Evolutionary conservation across 2,113 vertebrate species (phyloP).

Genomic region (Bubo bubo): DNA sequence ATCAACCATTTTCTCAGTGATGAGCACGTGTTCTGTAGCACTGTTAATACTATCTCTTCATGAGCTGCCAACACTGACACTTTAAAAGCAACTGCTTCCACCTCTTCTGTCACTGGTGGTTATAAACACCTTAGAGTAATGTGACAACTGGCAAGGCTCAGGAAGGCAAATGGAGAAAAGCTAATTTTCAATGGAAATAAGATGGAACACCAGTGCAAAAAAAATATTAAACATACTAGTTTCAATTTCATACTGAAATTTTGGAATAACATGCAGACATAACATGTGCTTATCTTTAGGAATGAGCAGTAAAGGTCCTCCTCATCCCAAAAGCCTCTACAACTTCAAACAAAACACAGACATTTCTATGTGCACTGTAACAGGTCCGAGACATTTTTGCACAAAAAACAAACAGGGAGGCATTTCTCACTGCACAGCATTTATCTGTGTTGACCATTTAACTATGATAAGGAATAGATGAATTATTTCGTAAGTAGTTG

Average conservation of each 20-base stretch:
- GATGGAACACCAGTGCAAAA: neutral
- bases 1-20: neutral
- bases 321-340: neutral
- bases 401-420: neutral
- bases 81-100: constrained; percentile 15
- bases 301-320: neutral
- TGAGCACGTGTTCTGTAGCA: neutral
- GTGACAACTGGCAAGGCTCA: neutral
- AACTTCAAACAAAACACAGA: neutral
- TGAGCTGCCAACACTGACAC: neutral
- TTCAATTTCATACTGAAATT: neutral
- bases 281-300: neutral
- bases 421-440: neutral
- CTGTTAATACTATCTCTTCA: neutral
- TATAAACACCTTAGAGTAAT: neutral
- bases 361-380: neutral
- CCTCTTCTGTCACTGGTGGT: neutral
- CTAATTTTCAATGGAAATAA: neutral
- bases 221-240: neutral
- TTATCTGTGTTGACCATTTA: neutral
- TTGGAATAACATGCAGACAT: neutral
- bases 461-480: neutral
- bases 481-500: neutral
- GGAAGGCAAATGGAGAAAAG: neutral
- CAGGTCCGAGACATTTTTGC: neutral